Evolutionary conservation across 2,797 vertebrate species (phyloP).

Genomic region (Taenioides sp.): DNA sequence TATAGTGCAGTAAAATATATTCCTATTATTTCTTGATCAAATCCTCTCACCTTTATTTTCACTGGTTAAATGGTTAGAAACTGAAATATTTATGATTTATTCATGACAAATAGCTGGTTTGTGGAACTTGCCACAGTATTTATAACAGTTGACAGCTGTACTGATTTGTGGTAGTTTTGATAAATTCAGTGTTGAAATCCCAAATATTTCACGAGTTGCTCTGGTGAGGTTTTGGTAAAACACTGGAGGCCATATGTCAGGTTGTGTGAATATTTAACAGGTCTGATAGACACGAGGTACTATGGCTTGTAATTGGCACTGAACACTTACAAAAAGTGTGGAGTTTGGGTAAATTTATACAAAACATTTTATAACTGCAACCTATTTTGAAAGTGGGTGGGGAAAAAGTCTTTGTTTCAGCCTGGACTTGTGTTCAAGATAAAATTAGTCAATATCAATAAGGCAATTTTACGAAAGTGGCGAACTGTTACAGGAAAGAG

Average conservation of each 20-base stretch:
- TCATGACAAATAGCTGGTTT: neutral
- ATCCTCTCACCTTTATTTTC: neutral
- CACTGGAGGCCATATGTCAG: neutral
- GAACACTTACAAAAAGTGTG: neutral
- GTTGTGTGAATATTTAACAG: neutral
- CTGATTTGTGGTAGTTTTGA: neutral
- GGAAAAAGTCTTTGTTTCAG: too few relatives aligned
- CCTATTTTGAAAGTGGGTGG: too few relatives aligned
- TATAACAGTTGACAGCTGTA: too few relatives aligned
- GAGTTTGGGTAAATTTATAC: neutral
- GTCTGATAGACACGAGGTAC: neutral
- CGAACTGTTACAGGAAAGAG: too few relatives aligned
- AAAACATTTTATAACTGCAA: neutral
- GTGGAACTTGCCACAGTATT: neutral
- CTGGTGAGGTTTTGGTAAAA: constrained; percentile 3
- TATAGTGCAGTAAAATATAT: neutral
- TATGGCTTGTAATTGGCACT: neutral
- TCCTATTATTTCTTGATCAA: neutral
- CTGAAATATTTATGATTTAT: too few relatives aligned
- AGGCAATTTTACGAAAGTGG: too few relatives aligned
- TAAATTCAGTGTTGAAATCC: neutral
- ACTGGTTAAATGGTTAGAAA: neutral
- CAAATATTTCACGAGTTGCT: neutral
- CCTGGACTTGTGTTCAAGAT: too few relatives aligned
- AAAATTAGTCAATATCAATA: too few relatives aligned